Evolutionary conservation across 2,113 vertebrate genomes (phyloP).

Genomic region (Actenoides lindsayi): DNA sequence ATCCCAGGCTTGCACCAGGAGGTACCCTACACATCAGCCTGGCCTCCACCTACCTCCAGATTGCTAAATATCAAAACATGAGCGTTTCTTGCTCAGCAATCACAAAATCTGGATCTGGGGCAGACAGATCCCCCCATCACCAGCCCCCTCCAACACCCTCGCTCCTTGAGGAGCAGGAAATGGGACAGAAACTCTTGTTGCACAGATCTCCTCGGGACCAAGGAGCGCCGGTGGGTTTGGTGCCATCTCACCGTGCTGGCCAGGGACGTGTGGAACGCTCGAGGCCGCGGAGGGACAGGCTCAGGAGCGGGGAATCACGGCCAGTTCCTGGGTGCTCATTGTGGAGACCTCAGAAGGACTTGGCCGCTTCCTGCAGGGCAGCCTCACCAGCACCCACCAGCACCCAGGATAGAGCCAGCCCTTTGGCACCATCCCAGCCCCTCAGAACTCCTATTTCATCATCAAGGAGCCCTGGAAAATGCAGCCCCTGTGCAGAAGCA

Average conservation of each 20-base stretch:
- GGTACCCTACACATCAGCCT: not conserved
- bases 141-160: not conserved
- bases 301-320: fast-evolving
- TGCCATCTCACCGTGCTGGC: fast-evolving
- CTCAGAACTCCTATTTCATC: not conserved
- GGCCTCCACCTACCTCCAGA: not conserved
- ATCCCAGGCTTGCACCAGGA: not conserved
- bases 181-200: not conserved
- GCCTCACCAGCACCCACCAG: not conserved
- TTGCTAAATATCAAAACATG: fast-evolving
- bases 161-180: not conserved
- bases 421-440: not conserved
- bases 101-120: not conserved
- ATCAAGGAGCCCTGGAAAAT: not conserved
- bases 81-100: not conserved
- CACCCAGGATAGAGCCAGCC: not conserved
- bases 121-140: fast-evolving
- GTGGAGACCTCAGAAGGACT: fast-evolving
- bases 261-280: not conserved
- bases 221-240: fast-evolving
- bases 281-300: not conserved
- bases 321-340: fast-evolving
- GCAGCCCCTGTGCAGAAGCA: not conserved
- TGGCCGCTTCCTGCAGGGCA: fast-evolving
- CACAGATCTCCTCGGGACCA: fast-evolving